Evolutionary conservation across 2,888 invertebrate species (phyloP).

Genomic region (Acanthococcus lagerstroemiae): DNA sequence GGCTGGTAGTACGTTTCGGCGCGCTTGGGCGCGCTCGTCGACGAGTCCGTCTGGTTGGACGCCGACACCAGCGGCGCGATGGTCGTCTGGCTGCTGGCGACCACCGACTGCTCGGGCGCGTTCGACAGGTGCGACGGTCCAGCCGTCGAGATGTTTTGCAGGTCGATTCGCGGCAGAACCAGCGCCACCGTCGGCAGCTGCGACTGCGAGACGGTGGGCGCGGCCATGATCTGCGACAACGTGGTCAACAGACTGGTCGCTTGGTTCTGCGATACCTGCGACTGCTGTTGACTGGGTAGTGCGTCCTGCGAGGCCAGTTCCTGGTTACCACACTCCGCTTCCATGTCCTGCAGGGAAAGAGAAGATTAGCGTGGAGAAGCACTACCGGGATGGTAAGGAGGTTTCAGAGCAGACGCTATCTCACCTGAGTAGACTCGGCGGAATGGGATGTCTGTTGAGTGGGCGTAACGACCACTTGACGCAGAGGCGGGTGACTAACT

Average conservation of each 20-base stretch:
- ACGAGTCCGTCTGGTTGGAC: constrained; percentile 33
- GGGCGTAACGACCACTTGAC: constrained; percentile 26
- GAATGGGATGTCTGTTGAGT: constrained; percentile 38
- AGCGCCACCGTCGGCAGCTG: constrained; percentile 36
- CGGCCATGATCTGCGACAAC: constrained; percentile 32
- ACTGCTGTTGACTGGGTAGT: constrained; percentile 45
- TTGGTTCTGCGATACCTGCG: constrained; percentile 56
- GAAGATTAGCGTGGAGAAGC: not conserved
- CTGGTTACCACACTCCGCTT: constrained; percentile 43
- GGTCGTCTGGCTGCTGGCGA: constrained; percentile 21
- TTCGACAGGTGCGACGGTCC: constrained; percentile 14
- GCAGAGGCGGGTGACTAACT: constrained; percentile 48
- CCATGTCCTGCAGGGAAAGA: constrained; percentile 42
- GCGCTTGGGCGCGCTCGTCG: constrained; percentile 5
- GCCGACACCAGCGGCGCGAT: not conserved
- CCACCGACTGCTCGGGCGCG: constrained; percentile 35
- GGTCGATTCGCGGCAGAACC: constrained; percentile 39
- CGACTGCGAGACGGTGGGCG: constrained; percentile 21
- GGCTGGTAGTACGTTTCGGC: constrained; percentile 21
- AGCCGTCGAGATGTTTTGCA: constrained; percentile 41
- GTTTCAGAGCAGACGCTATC: not conserved
- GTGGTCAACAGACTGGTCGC: not conserved
- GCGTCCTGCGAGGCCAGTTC: constrained; percentile 35
- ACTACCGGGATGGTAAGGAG: not conserved
- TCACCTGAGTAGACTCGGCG: constrained; percentile 46